Base-by-base conservation (phyloP, 2,113 vertebrate species). In the Bettongia penicillata region DNA sequence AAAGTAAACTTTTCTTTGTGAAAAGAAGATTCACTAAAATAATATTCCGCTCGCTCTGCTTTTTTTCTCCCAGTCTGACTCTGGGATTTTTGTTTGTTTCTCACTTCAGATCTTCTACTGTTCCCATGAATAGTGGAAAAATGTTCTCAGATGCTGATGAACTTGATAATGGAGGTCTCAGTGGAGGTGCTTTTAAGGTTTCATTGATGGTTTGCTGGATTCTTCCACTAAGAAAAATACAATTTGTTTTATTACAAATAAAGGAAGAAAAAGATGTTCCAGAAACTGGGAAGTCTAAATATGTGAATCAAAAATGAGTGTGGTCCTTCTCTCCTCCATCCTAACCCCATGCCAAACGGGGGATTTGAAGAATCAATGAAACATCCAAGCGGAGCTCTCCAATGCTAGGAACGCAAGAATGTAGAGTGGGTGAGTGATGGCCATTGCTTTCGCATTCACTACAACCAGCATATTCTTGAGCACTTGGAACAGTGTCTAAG, bases 21-120 rank as follows among this genome's bases (percentile, higher is more conserved):
- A 84, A 95, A 95, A 94, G 68, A 28, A 93, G 16, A 96, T 52
- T 24, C 48, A 68, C 51, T 89, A 96, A 93, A 96, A 92, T 89
- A 90, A 95, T 94, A 97, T 43, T 90, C n/a, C 96, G 92, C 51
- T 51, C 55, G 89, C 55, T 55, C 89, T 52, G 37, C 89, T 49
- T 92, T 91, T 52, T 93, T 77, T 84, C 68, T 43, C 37, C 23
- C 93, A 93, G 91, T 94, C 28, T 92, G 89, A 52, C 3, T 12
- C 4, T n/a, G 37, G 68, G 19, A 84, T 84, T 84, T 84, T 93
- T 50, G 89, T 77, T 57, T 94, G 52, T 92, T 50, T 53, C 77
- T 84, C 93, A 53, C 53, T 25, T 94, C 95, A 61, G 53, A 93
- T 94, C 91, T 90, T 97, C 68, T 93, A 90, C 90, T 51, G 91